phyloP scores from a whole-genome alignment of 1,140 invertebrate genomes.

The Trinorchestia longiramus region DNA sequence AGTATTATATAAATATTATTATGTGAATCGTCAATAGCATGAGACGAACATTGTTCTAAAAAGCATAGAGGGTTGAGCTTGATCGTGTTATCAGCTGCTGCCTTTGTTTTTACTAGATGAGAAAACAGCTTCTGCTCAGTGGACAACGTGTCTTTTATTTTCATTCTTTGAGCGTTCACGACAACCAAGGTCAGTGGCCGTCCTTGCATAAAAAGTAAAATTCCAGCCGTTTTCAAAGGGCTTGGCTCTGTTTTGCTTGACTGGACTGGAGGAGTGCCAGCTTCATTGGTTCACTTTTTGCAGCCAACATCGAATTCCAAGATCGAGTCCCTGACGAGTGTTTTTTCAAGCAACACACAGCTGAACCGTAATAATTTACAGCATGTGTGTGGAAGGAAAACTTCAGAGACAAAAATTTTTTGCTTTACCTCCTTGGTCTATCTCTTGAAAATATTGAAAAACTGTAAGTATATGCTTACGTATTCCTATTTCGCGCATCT shows the following conservation, averaged over 20 bases:
- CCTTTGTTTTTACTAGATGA: background rate
- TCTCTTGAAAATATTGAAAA: background rate
- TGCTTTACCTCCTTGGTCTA: background rate
- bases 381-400: too few relatives aligned
- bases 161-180: background rate
- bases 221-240: conserved; percentile 39
- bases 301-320: background rate
- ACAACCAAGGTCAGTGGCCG: background rate
- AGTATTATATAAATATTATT: too few relatives aligned
- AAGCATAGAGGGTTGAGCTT: too few relatives aligned
- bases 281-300: background rate
- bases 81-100: background rate
- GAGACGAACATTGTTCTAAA: too few relatives aligned
- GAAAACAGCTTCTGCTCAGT: background rate
- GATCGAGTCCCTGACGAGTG: background rate
- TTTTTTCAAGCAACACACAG: background rate
- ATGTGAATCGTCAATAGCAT: too few relatives aligned
- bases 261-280: background rate
- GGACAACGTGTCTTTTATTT: background rate
- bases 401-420: background rate
- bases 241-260: conserved; percentile 12
- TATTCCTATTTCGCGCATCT: too few relatives aligned
- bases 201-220: conserved; percentile 40
- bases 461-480: background rate
- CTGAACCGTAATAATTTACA: background rate